These are phyloP conservation scores for Anoplius nigerrimus DNA, from an alignment of 2,888 invertebrate genomes.

Conservation along the genomic window DNA sequence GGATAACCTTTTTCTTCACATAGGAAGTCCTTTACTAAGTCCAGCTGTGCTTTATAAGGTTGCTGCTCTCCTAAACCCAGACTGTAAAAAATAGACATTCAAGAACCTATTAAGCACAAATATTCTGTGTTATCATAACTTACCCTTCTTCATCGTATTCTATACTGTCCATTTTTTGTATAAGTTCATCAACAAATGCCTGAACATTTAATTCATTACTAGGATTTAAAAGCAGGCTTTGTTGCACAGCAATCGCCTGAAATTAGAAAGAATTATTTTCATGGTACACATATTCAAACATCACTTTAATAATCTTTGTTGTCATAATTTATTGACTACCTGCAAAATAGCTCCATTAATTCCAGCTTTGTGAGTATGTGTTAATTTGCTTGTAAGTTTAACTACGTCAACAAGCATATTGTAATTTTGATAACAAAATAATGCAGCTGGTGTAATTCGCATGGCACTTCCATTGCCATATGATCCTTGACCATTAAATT, in stretches of 20 bases:
- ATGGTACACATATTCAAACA: too few species aligned
- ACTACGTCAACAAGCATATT: constrained; percentile 76
- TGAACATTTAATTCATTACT: constrained; percentile 74
- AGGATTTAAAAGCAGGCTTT: constrained; percentile 76
- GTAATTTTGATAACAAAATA: constrained; percentile 78
- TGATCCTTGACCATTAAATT: constrained; percentile 83
- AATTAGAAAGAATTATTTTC: constrained; percentile 39
- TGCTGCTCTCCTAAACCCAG: constrained; percentile 71
- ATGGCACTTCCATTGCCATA: constrained; percentile 89
- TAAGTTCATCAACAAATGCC: constrained; percentile 76
- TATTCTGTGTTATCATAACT: constrained; percentile 8
- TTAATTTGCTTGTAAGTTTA: constrained; percentile 77
- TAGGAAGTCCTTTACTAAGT: constrained; percentile 76
- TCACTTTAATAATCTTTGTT: neutral
- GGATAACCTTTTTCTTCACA: constrained; percentile 71
- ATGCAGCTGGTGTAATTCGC: constrained; percentile 82
- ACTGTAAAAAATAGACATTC: constrained; percentile 48
- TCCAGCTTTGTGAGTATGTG: constrained; percentile 79
- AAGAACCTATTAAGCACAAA: neutral
- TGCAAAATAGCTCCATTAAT: constrained; percentile 79
- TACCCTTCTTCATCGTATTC: constrained; percentile 76
- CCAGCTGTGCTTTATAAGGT: constrained; percentile 78
- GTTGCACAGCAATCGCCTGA: constrained; percentile 79
- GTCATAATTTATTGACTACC: constrained; percentile 53
- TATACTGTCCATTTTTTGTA: constrained; percentile 77